These are phyloP conservation scores for Hydrochoerus hydrochaeris DNA, from an alignment of 2,113 vertebrate genomes.

Conservation along the genomic window DNA sequence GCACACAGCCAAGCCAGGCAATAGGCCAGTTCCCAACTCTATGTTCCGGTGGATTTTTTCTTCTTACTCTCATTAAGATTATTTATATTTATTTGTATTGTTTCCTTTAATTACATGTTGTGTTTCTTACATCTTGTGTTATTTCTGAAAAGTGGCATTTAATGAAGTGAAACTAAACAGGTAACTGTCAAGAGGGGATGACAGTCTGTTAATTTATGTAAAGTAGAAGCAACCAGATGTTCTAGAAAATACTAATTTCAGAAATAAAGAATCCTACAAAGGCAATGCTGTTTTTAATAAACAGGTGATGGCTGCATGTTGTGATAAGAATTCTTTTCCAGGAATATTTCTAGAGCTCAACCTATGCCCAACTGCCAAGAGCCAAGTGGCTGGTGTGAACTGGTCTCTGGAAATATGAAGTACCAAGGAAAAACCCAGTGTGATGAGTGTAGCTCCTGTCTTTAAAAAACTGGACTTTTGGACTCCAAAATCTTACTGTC, in stretches of 20 bases:
- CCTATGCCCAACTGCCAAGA: background rate
- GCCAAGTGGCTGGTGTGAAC: accelerated
- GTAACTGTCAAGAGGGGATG: slow-evolving; percentile 77
- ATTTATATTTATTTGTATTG: slow-evolving; percentile 80
- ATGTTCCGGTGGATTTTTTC: background rate
- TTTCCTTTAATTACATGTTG: slow-evolving; percentile 79
- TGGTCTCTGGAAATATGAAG: accelerated
- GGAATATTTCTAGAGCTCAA: background rate
- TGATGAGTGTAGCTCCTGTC: accelerated
- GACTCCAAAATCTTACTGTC: background rate
- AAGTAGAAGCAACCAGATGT: slow-evolving; percentile 77
- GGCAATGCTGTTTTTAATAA: slow-evolving; percentile 24
- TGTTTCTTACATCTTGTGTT: slow-evolving; percentile 73
- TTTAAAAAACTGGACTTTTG: background rate
- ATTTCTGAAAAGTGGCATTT: slow-evolving; percentile 78
- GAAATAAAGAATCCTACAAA: slow-evolving; percentile 33
- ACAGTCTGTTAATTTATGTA: slow-evolving; percentile 81
- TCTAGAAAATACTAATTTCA: slow-evolving; percentile 68
- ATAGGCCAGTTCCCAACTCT: background rate
- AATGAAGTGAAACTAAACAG: slow-evolving; percentile 79
- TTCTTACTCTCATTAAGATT: slow-evolving; percentile 36
- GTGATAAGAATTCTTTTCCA: background rate
- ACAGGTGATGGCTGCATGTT: background rate
- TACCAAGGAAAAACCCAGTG: accelerated
- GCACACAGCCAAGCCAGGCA: background rate